A percentile compares a stretch with the other conserved stretches of the same genome.
These are phyloP conservation scores for Ectemnius lituratus DNA, from an alignment of 2,888 invertebrate species.

Conservation along the genomic window DNA sequence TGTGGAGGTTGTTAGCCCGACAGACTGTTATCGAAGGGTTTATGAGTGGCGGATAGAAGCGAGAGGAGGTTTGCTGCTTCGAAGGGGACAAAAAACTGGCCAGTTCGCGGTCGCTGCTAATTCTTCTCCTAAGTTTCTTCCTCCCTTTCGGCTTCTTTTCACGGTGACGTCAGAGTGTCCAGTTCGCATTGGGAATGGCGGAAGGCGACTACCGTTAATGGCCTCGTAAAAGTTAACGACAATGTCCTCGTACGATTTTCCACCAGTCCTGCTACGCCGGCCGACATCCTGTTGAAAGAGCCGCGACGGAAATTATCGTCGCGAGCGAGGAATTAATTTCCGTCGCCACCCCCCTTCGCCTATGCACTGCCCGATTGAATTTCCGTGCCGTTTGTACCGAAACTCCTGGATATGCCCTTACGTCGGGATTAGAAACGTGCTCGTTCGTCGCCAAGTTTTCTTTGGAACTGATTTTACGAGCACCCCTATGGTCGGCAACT, in stretches of 20 bases:
- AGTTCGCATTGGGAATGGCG: slow-evolving; percentile 68
- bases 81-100: slow-evolving; percentile 39
- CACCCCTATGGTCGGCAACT: slow-evolving; percentile 28
- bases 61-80: slow-evolving; percentile 24
- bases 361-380: slow-evolving; percentile 55
- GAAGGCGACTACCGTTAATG: slow-evolving; percentile 76
- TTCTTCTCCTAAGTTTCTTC: slow-evolving; percentile 65
- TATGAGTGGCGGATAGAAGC: slow-evolving; percentile 50
- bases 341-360: slow-evolving; percentile 27
- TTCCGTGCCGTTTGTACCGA: slow-evolving; percentile 51
- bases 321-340: slow-evolving; percentile 74
- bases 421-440: slow-evolving; percentile 55
- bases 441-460: slow-evolving; percentile 47
- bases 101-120: slow-evolving; percentile 61
- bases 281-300: slow-evolving; percentile 46
- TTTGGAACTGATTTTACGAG: slow-evolving; percentile 53
- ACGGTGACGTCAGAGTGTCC: slow-evolving; percentile 73
- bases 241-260: slow-evolving; percentile 75
- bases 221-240: slow-evolving; percentile 78
- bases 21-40: slow-evolving; percentile 57
- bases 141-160: slow-evolving; percentile 52
- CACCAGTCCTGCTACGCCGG: slow-evolving; percentile 50
- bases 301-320: slow-evolving; percentile 72
- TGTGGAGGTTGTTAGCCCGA: slow-evolving; percentile 27
- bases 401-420: slow-evolving; percentile 34